Evolutionary conservation across 2,113 vertebrate genomes (phyloP).

Genomic region (Bufo bufo): DNA sequence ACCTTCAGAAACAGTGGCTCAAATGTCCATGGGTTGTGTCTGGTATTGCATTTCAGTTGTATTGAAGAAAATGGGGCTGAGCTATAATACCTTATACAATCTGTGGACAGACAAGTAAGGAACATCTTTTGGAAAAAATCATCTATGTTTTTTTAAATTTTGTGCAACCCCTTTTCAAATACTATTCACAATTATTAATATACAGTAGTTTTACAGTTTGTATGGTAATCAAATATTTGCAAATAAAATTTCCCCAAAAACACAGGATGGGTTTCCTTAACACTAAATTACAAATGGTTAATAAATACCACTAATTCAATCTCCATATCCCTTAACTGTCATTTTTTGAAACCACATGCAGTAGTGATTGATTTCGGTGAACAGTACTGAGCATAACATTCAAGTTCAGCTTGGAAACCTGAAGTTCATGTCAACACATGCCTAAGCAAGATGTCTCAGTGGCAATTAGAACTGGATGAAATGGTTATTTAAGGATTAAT

Average conservation of each 20-base stretch:
- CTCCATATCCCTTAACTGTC: neutral
- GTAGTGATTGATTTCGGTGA: conserved; percentile 2
- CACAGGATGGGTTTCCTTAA: neutral
- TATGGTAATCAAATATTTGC: neutral
- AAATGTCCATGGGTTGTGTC: too few species aligned
- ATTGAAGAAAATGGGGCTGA: too few species aligned
- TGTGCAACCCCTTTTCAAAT: neutral
- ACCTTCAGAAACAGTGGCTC: too few species aligned
- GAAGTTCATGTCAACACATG: conserved; percentile 40
- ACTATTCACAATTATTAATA: neutral
- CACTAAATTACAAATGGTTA: neutral
- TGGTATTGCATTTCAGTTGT: too few species aligned
- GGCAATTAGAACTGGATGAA: conserved; percentile 45
- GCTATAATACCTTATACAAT: too few species aligned
- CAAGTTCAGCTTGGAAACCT: conserved; percentile 10
- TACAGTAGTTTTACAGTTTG: neutral
- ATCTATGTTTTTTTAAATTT: too few species aligned
- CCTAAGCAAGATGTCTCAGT: conserved; percentile 51
- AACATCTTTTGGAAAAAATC: too few species aligned
- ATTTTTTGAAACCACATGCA: neutral
- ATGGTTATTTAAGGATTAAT: conserved; percentile 53
- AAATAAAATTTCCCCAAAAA: neutral
- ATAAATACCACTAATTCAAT: neutral
- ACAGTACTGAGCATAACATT: neutral
- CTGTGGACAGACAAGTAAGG: too few species aligned